Evolutionary conservation across 2,797 vertebrate species (phyloP).

Genomic region (Phaenicophaeus curvirostris): DNA sequence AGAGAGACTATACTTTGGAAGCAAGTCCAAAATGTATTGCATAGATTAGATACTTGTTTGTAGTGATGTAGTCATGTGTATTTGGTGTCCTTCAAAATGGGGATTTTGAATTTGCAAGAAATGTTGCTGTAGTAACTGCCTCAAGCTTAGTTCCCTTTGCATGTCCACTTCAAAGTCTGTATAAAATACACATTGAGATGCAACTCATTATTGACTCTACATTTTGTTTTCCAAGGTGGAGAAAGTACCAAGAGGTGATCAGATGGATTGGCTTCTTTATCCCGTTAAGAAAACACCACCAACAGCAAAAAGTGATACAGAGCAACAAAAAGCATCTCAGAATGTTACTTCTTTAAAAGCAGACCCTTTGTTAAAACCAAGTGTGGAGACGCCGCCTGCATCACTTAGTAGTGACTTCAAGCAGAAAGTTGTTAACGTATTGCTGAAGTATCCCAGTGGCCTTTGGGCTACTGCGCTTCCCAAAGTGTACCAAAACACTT

Average conservation of each 20-base stretch:
- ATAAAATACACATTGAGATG: not conserved
- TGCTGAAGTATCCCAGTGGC: constrained; percentile 86
- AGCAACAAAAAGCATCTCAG: constrained; percentile 60
- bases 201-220: not conserved
- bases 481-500: constrained; percentile 87
- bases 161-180: not conserved
- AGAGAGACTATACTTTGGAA: not conserved
- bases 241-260: constrained; percentile 70
- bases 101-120: not conserved
- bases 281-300: constrained; percentile 75
- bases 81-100: not conserved
- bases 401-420: constrained; percentile 74
- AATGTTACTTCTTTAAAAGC: constrained; percentile 33
- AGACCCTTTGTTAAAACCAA: not conserved
- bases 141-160: not conserved
- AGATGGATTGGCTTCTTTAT: constrained; percentile 82
- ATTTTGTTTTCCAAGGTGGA: constrained; percentile 75
- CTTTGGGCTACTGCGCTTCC: constrained; percentile 92
- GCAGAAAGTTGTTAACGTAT: constrained; percentile 83
- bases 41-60: not conserved
- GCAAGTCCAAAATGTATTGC: not conserved
- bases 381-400: not conserved
- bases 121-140: not conserved
- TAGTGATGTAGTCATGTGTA: not conserved
- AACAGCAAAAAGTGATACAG: constrained; percentile 21